phyloP scores from a whole-genome alignment of 2,113 vertebrate species.

The Cryptotis parvus region DNA sequence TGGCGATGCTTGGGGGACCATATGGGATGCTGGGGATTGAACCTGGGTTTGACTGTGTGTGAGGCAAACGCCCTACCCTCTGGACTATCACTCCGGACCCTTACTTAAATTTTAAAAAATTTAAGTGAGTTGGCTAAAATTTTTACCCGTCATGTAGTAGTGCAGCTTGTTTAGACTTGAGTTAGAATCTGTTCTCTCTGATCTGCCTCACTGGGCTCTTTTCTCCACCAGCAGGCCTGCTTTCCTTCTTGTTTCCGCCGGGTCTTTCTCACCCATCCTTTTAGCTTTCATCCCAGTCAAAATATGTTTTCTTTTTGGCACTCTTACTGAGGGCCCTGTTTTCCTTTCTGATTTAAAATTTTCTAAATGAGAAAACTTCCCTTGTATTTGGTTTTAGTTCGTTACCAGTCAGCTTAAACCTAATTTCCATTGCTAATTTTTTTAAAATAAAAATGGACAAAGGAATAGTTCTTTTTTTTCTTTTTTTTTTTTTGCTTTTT shows the following conservation, averaged over 20 bases:
- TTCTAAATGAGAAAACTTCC: conserved; percentile 53
- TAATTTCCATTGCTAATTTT: conserved; percentile 46
- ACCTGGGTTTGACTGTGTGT: too few species aligned
- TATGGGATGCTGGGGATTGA: too few species aligned
- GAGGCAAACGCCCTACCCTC: too few species aligned
- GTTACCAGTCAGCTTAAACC: background rate
- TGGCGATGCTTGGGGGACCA: too few species aligned
- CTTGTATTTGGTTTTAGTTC: conserved; percentile 41
- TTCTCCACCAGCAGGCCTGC: background rate
- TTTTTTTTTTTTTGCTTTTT: too few species aligned
- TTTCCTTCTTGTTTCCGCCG: background rate
- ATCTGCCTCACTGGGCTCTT: background rate
- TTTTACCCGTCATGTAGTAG: background rate
- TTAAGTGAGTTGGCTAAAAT: conserved; percentile 32
- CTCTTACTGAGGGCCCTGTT: background rate
- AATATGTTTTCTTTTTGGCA: conserved; percentile 18
- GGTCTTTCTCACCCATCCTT: conserved; percentile 5
- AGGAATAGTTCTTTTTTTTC: too few species aligned
- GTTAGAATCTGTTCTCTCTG: background rate
- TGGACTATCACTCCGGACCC: too few species aligned
- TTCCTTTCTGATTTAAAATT: conserved; percentile 14
- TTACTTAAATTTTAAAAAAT: background rate
- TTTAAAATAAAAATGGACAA: conserved; percentile 42
- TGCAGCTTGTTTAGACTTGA: background rate
- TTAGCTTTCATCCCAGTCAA: conserved; percentile 23